A percentile compares a stretch with the other conserved stretches of the same genome.
phyloP scores from a whole-genome alignment of 2,113 vertebrate genomes.

The Monopterus albus region DNA sequence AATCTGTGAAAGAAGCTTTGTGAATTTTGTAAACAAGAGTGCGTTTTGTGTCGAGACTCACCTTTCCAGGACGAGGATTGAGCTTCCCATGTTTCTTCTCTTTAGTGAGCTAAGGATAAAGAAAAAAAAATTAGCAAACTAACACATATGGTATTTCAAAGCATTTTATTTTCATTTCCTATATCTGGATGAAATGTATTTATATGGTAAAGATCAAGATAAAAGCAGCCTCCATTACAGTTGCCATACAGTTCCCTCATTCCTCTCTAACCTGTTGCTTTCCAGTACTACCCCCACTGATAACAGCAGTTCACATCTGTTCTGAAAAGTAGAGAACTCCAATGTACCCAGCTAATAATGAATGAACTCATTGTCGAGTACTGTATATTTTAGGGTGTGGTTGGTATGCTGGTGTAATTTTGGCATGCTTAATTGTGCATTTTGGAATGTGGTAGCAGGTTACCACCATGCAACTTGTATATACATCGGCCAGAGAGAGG shows the following conservation, averaged over 20 bases:
- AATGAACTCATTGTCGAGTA: not conserved
- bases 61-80: conserved; percentile 94
- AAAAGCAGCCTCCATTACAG: conserved; percentile 14
- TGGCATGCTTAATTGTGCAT: not conserved
- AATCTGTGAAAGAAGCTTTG: not conserved
- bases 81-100: conserved; percentile 86
- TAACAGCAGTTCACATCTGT: not conserved
- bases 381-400: no score
- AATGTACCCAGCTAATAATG: not conserved
- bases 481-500: not conserved
- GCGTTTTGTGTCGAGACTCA: conserved; percentile 69
- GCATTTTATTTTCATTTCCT: no score
- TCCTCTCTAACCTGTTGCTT: conserved; percentile 5
- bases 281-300: not conserved
- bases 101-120: conserved; percentile 81
- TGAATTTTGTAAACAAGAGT: no score
- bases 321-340: not conserved
- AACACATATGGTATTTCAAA: not conserved
- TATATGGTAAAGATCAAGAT: no score
- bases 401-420: conserved; percentile 1
- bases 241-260: conserved; percentile 3
- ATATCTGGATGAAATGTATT: no score
- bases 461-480: not conserved
- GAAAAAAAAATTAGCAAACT: not conserved
- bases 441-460: conserved; percentile 3